Evolutionary conservation across 1,140 invertebrate genomes (phyloP).

Genomic region (Lucilia sericata): DNA sequence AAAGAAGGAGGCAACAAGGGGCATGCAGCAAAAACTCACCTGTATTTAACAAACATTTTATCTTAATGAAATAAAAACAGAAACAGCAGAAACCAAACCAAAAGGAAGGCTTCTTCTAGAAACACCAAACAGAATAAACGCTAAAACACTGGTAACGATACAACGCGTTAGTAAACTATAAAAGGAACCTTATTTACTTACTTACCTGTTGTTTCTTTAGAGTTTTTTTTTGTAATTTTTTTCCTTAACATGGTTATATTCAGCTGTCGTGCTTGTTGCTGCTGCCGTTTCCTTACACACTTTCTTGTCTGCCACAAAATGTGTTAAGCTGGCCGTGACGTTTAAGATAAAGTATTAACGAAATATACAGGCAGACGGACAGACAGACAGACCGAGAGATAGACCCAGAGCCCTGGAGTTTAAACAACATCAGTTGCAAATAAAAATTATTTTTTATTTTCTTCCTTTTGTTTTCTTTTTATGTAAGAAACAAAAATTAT

Average conservation of each 20-base stretch:
- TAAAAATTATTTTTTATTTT: too few species aligned
- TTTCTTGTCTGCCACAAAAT: conserved; percentile 31
- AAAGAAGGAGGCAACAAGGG: not conserved
- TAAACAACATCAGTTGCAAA: too few species aligned
- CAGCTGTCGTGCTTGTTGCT: not conserved
- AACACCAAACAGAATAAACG: not conserved
- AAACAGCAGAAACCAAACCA: too few species aligned
- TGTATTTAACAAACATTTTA: conserved; percentile 34
- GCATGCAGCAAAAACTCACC: not conserved
- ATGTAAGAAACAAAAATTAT: not conserved
- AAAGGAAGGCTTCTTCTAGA: not conserved
- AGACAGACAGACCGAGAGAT: not conserved
- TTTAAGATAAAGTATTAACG: conserved; percentile 29
- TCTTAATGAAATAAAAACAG: conserved; percentile 3
- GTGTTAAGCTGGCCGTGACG: conserved; percentile 41
- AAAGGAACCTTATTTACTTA: not conserved
- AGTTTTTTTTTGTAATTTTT: not conserved
- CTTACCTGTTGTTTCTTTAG: conserved; percentile 5
- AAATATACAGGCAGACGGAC: not conserved
- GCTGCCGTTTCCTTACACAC: conserved; percentile 16
- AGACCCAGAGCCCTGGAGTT: too few species aligned
- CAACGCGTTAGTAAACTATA: not conserved
- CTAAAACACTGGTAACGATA: too few species aligned
- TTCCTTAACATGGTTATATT: not conserved
- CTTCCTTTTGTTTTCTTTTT: too few species aligned